Evolutionary conservation across 2,797 vertebrate genomes (phyloP), one percentile per base, ranked within the genome.

Genomic region (Myiotriccus ornatus): DNA sequence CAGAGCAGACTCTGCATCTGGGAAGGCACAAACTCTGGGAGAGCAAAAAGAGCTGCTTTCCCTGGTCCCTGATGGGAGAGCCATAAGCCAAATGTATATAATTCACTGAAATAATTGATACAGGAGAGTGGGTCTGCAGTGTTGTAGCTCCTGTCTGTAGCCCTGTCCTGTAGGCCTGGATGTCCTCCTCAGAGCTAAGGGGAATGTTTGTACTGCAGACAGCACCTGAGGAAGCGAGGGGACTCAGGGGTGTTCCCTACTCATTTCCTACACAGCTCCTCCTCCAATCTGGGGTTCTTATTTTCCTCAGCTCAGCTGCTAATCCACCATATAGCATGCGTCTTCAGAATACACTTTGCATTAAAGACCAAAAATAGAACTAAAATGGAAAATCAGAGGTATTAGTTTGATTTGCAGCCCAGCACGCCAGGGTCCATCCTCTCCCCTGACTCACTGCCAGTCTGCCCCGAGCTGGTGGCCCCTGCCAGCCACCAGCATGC

Each of bases 381-480:
- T 43, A 52, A 74, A 80, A 57, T 22, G 25, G 28, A 39, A 87
- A 62, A 84, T 24, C 62, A 47, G 35, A 63, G 10, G 3, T 15
- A n/a, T 3, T 43, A 35, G 24, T 34, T 63, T 55, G 65, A 52
- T 93, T 83, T 89, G 62, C 35, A n/a, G 74, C 57, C 13, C 67
- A 70, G 63, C 32, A 41, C 44, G 12, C 22, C 30, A 7, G 24
- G 49, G 43, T 24, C 37, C 23, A 52, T 50, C 68, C 62, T 59
- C 34, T 39, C 65, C 53, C 22, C 2, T 22, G 23, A 11, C 56
- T 62, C 12, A 3, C n/a, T 80, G 75, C 43, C 50, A 1, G 0
- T 12, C 78, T 77, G 77, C 25, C 22, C 69, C 0, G 0, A 70
- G 65, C 69, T 56, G 7, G 65, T 1, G 16, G 24, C 85, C 52